A percentile compares a stretch with the other conserved stretches of the same genome.
phyloP scores from a whole-genome alignment of 2,888 invertebrate genomes.

The Calliphora vomitoria region DNA sequence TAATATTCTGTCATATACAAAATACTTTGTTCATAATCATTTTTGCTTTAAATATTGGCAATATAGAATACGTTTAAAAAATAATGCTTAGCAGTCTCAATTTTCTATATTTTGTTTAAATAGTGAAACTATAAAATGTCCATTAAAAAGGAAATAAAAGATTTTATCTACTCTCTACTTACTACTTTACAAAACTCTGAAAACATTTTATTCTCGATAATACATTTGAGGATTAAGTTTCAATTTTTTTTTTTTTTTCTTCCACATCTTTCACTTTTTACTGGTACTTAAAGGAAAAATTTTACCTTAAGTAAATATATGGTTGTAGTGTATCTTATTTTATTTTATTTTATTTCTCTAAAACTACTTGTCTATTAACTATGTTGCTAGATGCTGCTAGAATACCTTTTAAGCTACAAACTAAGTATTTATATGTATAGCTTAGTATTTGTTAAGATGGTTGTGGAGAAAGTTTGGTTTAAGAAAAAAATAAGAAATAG shows the following conservation, averaged over 20 bases:
- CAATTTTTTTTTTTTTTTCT: background rate
- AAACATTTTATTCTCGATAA: background rate
- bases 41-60: constrained; percentile 13
- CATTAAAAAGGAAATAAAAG: background rate
- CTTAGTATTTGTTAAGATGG: no score
- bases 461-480: no score
- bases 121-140: background rate
- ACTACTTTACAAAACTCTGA: background rate
- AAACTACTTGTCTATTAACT: background rate
- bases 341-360: background rate
- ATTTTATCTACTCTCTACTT: background rate
- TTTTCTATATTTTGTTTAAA: background rate
- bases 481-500: no score
- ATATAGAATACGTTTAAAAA: constrained; percentile 15
- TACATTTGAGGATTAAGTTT: constrained; percentile 19
- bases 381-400: background rate
- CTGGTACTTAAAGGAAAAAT: background rate
- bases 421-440: no score
- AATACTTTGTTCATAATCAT: background rate
- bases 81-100: no score
- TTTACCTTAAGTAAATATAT: background rate
- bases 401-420: no score
- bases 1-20: constrained; percentile 7
- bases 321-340: no score
- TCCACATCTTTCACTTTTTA: background rate